phyloP scores from a whole-genome alignment of 2,888 invertebrate species.

The Morpho achilles region DNA sequence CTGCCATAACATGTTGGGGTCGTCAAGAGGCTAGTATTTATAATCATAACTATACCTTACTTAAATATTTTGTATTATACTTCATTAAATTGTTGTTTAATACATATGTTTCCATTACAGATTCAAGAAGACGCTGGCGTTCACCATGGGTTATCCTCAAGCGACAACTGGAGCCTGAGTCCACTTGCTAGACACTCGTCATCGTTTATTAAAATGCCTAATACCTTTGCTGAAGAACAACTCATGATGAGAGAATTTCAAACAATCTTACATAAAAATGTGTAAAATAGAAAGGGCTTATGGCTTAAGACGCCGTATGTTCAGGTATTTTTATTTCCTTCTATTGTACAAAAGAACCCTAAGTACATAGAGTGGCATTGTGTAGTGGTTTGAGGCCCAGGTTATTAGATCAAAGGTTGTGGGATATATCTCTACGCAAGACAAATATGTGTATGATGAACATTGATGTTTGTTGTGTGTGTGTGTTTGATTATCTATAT shows the following conservation, averaged over 20 bases:
- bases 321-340: neutral
- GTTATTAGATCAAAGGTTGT: too few species aligned
- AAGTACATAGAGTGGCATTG: too few species aligned
- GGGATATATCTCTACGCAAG: too few species aligned
- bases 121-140: neutral
- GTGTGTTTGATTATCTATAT: neutral
- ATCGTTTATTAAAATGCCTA: neutral
- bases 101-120: too few species aligned
- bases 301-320: neutral
- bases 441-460: neutral
- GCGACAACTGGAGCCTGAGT: neutral
- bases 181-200: neutral
- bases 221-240: neutral
- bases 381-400: too few species aligned
- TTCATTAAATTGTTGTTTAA: too few species aligned
- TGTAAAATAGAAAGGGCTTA: neutral
- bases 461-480: neutral
- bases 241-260: neutral
- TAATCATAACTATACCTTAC: too few species aligned
- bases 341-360: too few species aligned
- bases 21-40: too few species aligned
- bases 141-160: neutral
- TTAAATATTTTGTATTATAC: too few species aligned
- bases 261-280: neutral
- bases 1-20: too few species aligned